Percentiles rank a stretch among this genome's conserved stretches.
Evolutionary conservation across 2,797 vertebrate genomes (phyloP).

Genomic region (Linurgus olivaceus): DNA sequence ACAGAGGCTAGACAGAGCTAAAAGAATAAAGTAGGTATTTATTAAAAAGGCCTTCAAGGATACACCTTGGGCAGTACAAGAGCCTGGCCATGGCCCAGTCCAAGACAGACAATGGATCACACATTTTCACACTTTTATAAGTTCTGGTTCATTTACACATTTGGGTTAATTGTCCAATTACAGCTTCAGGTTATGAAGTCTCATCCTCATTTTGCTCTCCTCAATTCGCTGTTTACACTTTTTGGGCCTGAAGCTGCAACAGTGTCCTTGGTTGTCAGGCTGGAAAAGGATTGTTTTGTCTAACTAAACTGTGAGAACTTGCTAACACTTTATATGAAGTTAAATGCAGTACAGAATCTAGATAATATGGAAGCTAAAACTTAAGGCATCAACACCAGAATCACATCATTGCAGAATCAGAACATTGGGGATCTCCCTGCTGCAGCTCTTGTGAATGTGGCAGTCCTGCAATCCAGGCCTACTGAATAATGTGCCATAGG

Average conservation of each 20-base stretch:
- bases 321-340: background rate
- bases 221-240: background rate
- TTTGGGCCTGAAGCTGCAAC: background rate
- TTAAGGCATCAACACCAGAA: background rate
- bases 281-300: background rate
- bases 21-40: background rate
- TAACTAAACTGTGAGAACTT: background rate
- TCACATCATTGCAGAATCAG: accelerated
- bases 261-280: accelerated
- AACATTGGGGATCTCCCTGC: background rate
- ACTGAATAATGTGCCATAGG: background rate
- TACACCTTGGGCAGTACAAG: background rate
- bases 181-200: background rate
- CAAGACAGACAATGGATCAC: accelerated
- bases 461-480: background rate
- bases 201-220: background rate
- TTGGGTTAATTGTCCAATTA: background rate
- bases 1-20: background rate
- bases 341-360: background rate
- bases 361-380: background rate
- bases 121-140: accelerated
- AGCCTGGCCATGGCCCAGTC: accelerated
- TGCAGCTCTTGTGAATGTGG: background rate
- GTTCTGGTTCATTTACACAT: no score
- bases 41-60: background rate